A percentile compares a stretch with the other conserved stretches of the same genome.
These are phyloP conservation scores for Salvelinus sp. DNA, from an alignment of 2,113 vertebrate genomes.

Conservation along the genomic window DNA sequence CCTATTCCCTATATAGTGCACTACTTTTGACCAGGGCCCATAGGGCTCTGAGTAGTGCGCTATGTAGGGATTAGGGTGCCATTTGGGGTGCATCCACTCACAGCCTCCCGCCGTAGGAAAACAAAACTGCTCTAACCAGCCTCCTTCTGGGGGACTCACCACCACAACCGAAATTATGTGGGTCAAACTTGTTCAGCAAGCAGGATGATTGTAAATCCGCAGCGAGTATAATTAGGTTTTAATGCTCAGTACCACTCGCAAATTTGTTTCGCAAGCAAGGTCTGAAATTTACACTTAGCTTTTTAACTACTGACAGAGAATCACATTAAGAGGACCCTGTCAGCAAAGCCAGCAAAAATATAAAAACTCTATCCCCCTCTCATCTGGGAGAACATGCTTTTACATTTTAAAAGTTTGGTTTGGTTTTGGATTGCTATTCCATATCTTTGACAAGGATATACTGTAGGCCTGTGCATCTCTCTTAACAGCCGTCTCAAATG, in stretches of 20 bases:
- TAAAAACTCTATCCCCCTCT: neutral
- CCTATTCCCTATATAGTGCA: too few relatives aligned
- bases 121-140: slow-evolving; percentile 1
- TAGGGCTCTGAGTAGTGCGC: too few relatives aligned
- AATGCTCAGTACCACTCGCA: slow-evolving; percentile 28
- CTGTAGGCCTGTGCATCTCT: neutral
- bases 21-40: too few relatives aligned
- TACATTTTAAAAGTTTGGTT: slow-evolving; percentile 6
- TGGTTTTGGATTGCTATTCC: neutral
- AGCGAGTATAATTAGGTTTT: slow-evolving; percentile 38
- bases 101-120: neutral
- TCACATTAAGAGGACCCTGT: slow-evolving; percentile 19
- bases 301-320: slow-evolving; percentile 13
- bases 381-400: slow-evolving; percentile 4
- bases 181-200: slow-evolving; percentile 32
- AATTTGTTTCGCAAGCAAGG: slow-evolving; percentile 31
- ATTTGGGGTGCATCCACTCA: neutral
- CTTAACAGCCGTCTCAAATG: neutral
- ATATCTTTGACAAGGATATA: slow-evolving; percentile 1
- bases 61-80: too few relatives aligned
- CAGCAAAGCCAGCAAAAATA: neutral
- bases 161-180: slow-evolving; percentile 9
- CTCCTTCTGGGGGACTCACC: neutral
- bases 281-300: slow-evolving; percentile 25
- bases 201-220: slow-evolving; percentile 33